Conservation (phyloP, 2,797 vertebrate species). For the Hydrophis major region DNA sequence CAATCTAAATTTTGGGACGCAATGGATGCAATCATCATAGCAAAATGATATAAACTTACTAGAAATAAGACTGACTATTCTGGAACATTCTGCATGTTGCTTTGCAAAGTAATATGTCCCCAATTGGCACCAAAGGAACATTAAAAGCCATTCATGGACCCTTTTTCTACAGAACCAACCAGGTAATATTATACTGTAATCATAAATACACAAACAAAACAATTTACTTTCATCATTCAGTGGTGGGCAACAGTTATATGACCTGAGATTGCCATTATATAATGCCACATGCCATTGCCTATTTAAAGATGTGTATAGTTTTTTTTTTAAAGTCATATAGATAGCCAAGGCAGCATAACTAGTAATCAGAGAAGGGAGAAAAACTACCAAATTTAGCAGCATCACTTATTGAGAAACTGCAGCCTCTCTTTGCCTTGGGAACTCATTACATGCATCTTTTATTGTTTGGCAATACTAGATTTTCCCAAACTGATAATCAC, state of each 20-base stretch:
- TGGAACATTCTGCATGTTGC: slow-evolving; percentile 9
- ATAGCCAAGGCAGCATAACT: neutral
- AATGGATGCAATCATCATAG: neutral
- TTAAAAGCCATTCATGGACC: neutral
- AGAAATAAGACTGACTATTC: neutral
- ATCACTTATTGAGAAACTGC: slow-evolving; percentile 41
- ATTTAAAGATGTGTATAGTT: neutral
- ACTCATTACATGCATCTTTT: slow-evolving; percentile 33
- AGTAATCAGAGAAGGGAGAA: neutral
- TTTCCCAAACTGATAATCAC: slow-evolving; percentile 22
- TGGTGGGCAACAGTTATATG: fast-evolving
- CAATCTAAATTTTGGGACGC: slow-evolving; percentile 7
- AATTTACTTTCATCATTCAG: neutral
- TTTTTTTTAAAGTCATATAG: neutral
- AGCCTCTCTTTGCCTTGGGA: slow-evolving; percentile 29
- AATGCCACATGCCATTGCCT: slow-evolving; percentile 1
- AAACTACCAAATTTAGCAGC: slow-evolving; percentile 36
- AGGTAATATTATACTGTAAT: fast-evolving
- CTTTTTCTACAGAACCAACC: slow-evolving; percentile 10
- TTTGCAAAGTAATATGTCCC: neutral
- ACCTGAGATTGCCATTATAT: slow-evolving; percentile 3
- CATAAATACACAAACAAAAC: neutral
- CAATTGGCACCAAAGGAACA: slow-evolving; percentile 22
- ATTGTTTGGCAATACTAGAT: neutral
- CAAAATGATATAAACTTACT: neutral